Evolutionary conservation across 2,888 invertebrate species (phyloP), one percentile per base, ranked within the genome.

Genomic region (Mesoligia furuncula): DNA sequence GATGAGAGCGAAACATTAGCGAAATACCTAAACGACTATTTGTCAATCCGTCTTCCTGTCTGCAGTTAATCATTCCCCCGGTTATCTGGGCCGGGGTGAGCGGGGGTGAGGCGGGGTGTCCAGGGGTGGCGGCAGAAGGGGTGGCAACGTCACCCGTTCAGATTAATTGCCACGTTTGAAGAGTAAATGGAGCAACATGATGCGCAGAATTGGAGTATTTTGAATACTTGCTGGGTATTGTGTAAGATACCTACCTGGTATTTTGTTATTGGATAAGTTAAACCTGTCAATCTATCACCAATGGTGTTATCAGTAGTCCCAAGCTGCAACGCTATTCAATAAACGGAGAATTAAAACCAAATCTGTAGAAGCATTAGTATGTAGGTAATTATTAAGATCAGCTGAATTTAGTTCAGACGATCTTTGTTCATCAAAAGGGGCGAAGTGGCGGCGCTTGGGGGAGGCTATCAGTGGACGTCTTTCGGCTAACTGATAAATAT

Each of bases 11-110:
- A 90, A 89, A 92, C 96, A 96, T 96, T 96, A 96, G 96, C 95
- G 93, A 95, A 90, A 96, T 96, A 95, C 96, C 96, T 94, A 95
- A 96, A 94, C 94, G 95, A 95, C 96, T 96, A 96, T 96, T 96
- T 96, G 96, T 96, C 96, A 96, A 95, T 96, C 95, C 94, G 95
- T 95, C 96, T 96, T 95, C 94, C 96, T 94, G 96, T 94, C 95
- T 95, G 93, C 94, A 94, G 94, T 96, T 96, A 96, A 96, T 96
- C 96, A 96, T 96, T 94, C 94, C 92, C 92, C 93, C 88, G 93
- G 93, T 94, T 94, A 94, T 94, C 93, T 93, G 92, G 91, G 90
- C 86, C 80, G 79, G 83, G 88, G 85, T 85, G 85, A 77, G 75
- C 61, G 88, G 87, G 81, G 80, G 90, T 87, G 87, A 81, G 76